Conservation (phyloP, 2,888 invertebrate species). For the Acrobasis suavella region DNA sequence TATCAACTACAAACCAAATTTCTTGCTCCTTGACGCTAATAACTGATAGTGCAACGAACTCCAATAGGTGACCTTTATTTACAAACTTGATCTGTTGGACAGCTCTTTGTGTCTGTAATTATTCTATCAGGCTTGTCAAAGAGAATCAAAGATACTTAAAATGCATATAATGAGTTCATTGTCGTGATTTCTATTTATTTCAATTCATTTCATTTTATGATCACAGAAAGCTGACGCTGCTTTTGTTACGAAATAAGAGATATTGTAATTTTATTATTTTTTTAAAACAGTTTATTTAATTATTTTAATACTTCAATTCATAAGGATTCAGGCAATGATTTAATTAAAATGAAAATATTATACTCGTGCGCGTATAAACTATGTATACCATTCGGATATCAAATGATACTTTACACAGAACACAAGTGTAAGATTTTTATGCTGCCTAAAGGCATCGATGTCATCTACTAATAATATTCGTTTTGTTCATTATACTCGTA, state of each 20-base stretch:
- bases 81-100: neutral
- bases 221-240: neutral
- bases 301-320: no score
- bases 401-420: no score
- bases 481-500: no score
- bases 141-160: neutral
- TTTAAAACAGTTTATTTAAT: no score
- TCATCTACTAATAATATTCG: no score
- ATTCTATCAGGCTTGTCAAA: neutral
- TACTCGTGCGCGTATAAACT: no score
- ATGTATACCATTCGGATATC: no score
- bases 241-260: neutral
- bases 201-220: neutral
- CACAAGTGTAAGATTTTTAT: no score
- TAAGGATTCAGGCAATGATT: no score
- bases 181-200: neutral
- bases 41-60: conserved; percentile 1
- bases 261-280: neutral
- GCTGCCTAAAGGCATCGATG: no score
- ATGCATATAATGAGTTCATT: neutral
- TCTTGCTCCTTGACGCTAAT: neutral
- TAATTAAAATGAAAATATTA: no score
- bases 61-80: neutral
- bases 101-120: neutral
- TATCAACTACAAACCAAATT: neutral